Percentiles rank a stretch among this genome's conserved stretches.
These are phyloP conservation scores for Aplidium turbinatum DNA, from an alignment of 23 tunicate species.

Conservation along the genomic window DNA sequence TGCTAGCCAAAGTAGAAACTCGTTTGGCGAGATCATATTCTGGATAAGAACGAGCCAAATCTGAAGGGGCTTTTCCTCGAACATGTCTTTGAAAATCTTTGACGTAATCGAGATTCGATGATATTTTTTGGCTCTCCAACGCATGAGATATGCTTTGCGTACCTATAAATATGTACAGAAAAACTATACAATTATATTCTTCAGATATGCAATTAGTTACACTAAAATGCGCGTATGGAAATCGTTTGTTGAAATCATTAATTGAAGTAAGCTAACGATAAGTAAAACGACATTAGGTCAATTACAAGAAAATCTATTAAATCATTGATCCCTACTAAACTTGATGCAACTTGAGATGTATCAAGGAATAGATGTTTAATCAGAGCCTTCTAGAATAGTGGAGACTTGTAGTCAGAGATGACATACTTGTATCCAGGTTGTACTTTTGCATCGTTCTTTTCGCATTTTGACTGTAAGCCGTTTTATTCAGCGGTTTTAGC, in stretches of 20 bases:
- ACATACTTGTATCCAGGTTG: conserved; percentile 64
- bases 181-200: no score
- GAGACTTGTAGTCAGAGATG: no score
- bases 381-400: no score
- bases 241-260: no score
- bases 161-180: no score
- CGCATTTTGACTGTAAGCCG: conserved; percentile 56
- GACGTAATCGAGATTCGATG: conserved; percentile 43
- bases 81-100: conserved; percentile 55
- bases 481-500: conserved; percentile 56
- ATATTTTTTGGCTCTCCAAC: conserved; percentile 46
- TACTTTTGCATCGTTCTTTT: conserved; percentile 74
- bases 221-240: no score
- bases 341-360: no score
- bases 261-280: no score
- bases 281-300: background rate
- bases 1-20: conserved; percentile 67
- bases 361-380: no score
- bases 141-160: conserved; percentile 87
- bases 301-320: background rate
- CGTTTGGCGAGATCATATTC: conserved; percentile 71
- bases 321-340: no score
- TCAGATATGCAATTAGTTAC: no score
- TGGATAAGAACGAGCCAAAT: conserved; percentile 82
- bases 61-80: conserved; percentile 73